Conservation (phyloP, 2,888 invertebrate species). For the Trypoxylon attenuatum region DNA sequence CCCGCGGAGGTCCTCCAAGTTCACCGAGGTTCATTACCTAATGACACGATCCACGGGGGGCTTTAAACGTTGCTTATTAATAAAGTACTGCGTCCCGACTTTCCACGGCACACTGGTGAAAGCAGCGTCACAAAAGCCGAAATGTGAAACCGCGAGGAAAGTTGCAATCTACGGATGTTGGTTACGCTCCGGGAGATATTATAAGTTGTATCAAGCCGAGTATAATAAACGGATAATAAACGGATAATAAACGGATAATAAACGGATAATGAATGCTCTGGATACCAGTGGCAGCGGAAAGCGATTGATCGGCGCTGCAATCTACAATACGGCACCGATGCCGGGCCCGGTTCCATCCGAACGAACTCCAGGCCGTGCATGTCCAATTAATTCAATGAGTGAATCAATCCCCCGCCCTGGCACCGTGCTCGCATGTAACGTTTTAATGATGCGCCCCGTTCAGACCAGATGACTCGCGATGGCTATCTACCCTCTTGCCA, state of each 20-base stretch:
- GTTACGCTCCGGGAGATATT: too few relatives aligned
- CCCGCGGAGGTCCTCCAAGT: constrained; percentile 22
- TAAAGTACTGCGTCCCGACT: too few relatives aligned
- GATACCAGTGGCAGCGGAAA: background rate
- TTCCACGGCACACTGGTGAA: too few relatives aligned
- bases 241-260: background rate
- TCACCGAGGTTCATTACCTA: constrained; percentile 25
- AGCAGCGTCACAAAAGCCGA: too few relatives aligned
- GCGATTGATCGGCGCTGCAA: constrained; percentile 14
- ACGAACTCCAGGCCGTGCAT: constrained; percentile 51
- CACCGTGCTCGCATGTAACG: constrained; percentile 52
- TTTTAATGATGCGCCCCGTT: constrained; percentile 67
- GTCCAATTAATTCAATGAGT: constrained; percentile 71
- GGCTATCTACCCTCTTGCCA: constrained; percentile 72
- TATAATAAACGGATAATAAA: constrained; percentile 6
- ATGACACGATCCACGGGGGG: constrained; percentile 24
- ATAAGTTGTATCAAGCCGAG: constrained; percentile 7
- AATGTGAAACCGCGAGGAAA: too few relatives aligned
- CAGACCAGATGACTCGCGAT: constrained; percentile 72
- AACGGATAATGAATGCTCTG: background rate
- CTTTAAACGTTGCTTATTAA: too few relatives aligned
- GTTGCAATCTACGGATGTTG: too few relatives aligned
- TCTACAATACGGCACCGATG: constrained; percentile 16
- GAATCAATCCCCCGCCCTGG: constrained; percentile 63
- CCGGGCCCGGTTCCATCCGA: constrained; percentile 26